Base-by-base conservation (phyloP, 2,797 vertebrate genomes). In the Rhynchotus rufescens region DNA sequence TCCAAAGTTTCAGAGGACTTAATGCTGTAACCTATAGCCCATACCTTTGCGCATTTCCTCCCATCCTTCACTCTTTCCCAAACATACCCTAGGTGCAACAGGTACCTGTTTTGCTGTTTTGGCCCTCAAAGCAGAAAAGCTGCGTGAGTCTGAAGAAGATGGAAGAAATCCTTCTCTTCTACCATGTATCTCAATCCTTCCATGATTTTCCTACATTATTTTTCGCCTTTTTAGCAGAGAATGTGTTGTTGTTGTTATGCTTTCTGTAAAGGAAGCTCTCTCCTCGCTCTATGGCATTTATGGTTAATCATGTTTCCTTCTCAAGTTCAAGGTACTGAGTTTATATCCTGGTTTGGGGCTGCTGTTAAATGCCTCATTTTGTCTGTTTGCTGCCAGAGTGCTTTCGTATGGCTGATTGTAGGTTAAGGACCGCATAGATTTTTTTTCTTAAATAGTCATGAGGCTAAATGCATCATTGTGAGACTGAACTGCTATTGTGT, bases 341-440 rank as follows among this genome's bases (percentile, higher is more conserved):
- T 91, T 82, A 28, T 74, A 51, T 65, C n/a, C 61, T 61, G 62
- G 80, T 92, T 49, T 51, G 67, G 25, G 14, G 45, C 28, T 86
- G 66, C 78, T 76, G 36, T 45, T 87, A 94, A 93, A 67, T 80
- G 51, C 74, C 86, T 80, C 81, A 42, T 20, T 47, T 84, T 84
- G 61, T 85, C 51, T 80, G 60, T 86, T 71, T 92, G 84, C 40
- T 87, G 30, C 88, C 84, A 91, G 85, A 90, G 72, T 8, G n/a
- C 73, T 92, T 92, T 77, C 80, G 83, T 87, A 84, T 84, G 40
- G 51, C 77, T 93, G 28, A 21, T 64, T 91, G 36, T 90, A 89
- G 66, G 80, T 75, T 79, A 88, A 78, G 47, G 72, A 80, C 64
- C 78, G 38, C 44, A 65, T 84, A 25, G 80, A 45, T 47, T 10